Evolutionary conservation across 2,797 vertebrate species (phyloP).

Genomic region (Centropyge bicolor): DNA sequence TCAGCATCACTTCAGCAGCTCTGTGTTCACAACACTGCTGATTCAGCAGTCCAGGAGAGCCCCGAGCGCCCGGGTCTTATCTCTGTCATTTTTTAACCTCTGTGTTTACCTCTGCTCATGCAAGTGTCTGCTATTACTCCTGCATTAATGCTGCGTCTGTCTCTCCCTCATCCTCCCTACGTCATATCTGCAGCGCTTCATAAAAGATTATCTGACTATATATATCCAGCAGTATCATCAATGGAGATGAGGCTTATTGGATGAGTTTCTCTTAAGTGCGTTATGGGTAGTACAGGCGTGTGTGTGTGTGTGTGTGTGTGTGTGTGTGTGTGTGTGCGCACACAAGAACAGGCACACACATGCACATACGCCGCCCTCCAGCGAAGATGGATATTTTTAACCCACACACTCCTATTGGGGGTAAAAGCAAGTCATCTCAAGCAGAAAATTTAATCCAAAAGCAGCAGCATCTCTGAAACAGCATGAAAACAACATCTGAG

Average conservation of each 20-base stretch:
- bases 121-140: slow-evolving; percentile 14
- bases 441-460: slow-evolving; percentile 63
- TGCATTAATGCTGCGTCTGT: slow-evolving; percentile 34
- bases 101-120: slow-evolving; percentile 36
- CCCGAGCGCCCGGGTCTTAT: slow-evolving; percentile 10
- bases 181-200: slow-evolving; percentile 75
- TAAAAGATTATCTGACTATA: slow-evolving; percentile 82
- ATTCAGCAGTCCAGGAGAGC: slow-evolving; percentile 55
- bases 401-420: slow-evolving; percentile 33
- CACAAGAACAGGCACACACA: slow-evolving; percentile 6
- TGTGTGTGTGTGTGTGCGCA: too few relatives aligned
- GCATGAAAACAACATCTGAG: neutral
- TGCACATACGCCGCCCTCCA: slow-evolving; percentile 41
- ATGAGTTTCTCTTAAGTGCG: slow-evolving; percentile 61
- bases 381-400: slow-evolving; percentile 70
- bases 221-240: slow-evolving; percentile 78
- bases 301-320: neutral
- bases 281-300: slow-evolving; percentile 27
- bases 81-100: slow-evolving; percentile 42
- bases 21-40: slow-evolving; percentile 43
- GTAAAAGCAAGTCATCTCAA: slow-evolving; percentile 54
- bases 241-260: slow-evolving; percentile 78
- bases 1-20: slow-evolving; percentile 61
- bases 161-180: slow-evolving; percentile 61
- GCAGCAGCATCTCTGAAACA: slow-evolving; percentile 17